Conservation (phyloP, 37 sponge, comb jelly and placozoan genomes). For the Amphimedon queenslandica region DNA sequence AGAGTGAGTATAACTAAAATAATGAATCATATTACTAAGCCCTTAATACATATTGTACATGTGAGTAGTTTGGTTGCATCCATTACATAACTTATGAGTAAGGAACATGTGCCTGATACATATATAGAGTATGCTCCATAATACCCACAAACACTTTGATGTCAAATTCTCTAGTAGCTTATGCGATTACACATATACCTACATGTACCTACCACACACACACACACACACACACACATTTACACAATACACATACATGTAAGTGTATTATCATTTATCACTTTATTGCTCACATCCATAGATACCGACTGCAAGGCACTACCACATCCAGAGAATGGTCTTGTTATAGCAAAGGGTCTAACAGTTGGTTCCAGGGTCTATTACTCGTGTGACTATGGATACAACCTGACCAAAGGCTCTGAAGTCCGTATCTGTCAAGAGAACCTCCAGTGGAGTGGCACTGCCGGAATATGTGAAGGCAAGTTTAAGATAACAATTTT, state of each 20-base stretch:
- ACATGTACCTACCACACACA: too few species aligned
- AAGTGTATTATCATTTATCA: neutral
- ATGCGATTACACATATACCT: too few species aligned
- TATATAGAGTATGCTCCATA: too few species aligned
- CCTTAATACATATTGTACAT: too few species aligned
- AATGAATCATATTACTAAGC: too few species aligned
- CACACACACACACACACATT: slow-evolving; percentile 9
- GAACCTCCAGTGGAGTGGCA: slow-evolving; percentile 35
- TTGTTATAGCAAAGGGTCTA: slow-evolving; percentile 9
- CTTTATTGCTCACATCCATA: neutral
- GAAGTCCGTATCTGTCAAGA: slow-evolving; percentile 25
- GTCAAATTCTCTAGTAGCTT: too few species aligned
- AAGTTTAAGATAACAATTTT: neutral
- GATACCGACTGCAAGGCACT: slow-evolving; percentile 15
- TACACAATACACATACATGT: slow-evolving; percentile 9
- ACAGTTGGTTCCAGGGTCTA: slow-evolving; percentile 25
- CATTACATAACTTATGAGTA: too few species aligned
- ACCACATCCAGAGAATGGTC: slow-evolving; percentile 26
- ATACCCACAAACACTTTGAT: too few species aligned
- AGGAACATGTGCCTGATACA: neutral
- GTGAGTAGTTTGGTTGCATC: too few species aligned
- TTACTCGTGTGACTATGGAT: slow-evolving; percentile 51
- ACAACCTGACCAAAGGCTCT: slow-evolving; percentile 14
- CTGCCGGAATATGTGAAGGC: neutral
- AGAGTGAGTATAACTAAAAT: too few species aligned